These are phyloP conservation scores for Heliothis subflexa DNA, from an alignment of 1,140 invertebrate species.

Conservation along the genomic window DNA sequence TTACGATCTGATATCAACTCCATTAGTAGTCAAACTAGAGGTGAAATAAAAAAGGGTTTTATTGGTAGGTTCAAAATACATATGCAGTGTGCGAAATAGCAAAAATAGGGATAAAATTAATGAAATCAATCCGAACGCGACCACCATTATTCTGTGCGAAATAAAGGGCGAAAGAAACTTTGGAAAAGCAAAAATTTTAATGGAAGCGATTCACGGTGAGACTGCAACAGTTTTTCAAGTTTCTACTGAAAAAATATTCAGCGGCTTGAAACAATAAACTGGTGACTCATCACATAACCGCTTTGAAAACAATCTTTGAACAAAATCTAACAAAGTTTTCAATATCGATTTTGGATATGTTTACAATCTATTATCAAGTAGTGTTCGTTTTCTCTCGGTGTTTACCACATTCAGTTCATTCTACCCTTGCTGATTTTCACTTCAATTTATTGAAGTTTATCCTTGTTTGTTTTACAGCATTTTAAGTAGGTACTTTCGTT, in stretches of 20 bases:
- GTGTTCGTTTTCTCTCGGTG: background rate
- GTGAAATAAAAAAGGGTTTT: too few species aligned
- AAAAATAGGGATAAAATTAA: conserved; percentile 56
- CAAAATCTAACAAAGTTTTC: conserved; percentile 31
- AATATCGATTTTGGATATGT: conserved; percentile 22
- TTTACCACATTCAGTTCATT: conserved; percentile 28
- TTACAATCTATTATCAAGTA: conserved; percentile 18
- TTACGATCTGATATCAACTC: too few species aligned
- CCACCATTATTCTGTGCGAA: conserved; percentile 52
- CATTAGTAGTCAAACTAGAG: too few species aligned
- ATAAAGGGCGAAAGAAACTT: conserved; percentile 56
- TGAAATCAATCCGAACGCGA: conserved; percentile 54
- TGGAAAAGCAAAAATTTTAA: conserved; percentile 58
- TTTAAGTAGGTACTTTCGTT: background rate
- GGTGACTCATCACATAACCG: conserved; percentile 41
- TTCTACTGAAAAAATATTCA: conserved; percentile 52
- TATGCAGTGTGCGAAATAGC: background rate
- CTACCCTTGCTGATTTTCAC: background rate
- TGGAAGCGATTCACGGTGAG: conserved; percentile 59
- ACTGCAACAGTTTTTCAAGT: conserved; percentile 54
- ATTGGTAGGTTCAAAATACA: background rate
- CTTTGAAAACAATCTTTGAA: conserved; percentile 46
- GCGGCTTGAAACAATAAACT: conserved; percentile 46
- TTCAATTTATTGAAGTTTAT: background rate
- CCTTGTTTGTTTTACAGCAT: background rate